Percentiles rank a stretch among this genome's conserved stretches.
phyloP scores from a whole-genome alignment of 2,113 vertebrate species.

The Catharus fuscescens region DNA sequence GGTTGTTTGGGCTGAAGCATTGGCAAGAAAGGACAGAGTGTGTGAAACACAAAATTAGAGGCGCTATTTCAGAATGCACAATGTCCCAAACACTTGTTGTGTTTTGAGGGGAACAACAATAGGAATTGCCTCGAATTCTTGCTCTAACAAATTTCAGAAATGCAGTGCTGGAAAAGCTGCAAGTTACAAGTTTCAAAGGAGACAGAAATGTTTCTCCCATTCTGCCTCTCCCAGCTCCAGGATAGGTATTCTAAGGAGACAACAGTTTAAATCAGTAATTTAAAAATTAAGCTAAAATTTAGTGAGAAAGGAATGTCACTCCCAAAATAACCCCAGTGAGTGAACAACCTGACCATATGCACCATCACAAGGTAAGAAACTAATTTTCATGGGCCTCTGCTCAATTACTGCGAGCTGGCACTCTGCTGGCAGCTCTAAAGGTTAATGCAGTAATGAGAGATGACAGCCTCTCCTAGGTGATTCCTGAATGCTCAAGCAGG shows the following conservation, averaged over 20 bases:
- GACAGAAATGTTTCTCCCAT: neutral
- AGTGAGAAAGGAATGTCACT: neutral
- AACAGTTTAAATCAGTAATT: neutral
- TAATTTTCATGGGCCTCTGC: constrained; percentile 57
- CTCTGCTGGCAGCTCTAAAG: constrained; percentile 51
- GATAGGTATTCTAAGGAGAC: neutral
- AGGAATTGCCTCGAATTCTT: neutral
- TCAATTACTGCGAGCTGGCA: constrained; percentile 30
- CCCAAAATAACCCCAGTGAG: neutral
- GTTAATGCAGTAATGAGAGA: constrained; percentile 68
- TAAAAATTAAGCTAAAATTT: neutral
- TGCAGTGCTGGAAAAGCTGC: neutral
- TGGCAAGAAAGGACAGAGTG: neutral
- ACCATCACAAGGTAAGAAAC: constrained; percentile 44
- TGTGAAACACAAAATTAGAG: neutral
- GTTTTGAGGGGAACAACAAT: neutral
- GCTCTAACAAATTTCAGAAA: neutral
- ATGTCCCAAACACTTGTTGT: neutral
- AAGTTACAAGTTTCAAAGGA: neutral
- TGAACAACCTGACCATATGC: neutral
- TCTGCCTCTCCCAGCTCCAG: neutral
- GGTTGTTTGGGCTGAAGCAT: neutral
- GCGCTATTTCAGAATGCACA: neutral
- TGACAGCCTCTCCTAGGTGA: constrained; percentile 56
- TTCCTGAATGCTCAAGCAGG: constrained; percentile 22